A percentile compares a stretch with the other conserved stretches of the same genome.
Conservation (phyloP, 2,888 invertebrate species). For the Suillia variegata region DNA sequence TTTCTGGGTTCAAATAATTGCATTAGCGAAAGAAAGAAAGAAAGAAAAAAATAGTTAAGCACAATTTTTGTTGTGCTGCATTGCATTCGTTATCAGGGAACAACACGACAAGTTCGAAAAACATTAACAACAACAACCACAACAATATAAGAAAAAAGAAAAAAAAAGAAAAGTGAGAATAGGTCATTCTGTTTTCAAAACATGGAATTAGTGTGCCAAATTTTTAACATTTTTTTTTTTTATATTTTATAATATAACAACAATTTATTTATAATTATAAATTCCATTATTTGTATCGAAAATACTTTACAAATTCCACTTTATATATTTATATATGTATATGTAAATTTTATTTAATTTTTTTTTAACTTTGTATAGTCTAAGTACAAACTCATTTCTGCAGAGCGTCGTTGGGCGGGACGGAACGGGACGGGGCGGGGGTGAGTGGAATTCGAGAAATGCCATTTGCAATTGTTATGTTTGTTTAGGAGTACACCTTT, state of each 20-base stretch:
- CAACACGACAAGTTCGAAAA: not conserved
- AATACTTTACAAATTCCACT: constrained; percentile 12
- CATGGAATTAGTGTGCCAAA: constrained; percentile 59
- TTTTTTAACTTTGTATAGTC: too few relatives aligned
- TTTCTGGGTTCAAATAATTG: too few relatives aligned
- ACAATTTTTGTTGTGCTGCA: not conserved
- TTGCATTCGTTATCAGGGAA: not conserved
- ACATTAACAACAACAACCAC: too few relatives aligned
- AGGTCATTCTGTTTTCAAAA: constrained; percentile 46
- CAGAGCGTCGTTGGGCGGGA: constrained; percentile 5
- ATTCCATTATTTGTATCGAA: constrained; percentile 23
- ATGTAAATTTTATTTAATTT: not conserved
- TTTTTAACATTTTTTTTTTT: constrained; percentile 39
- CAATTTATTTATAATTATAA: constrained; percentile 22
- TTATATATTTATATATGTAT: not conserved
- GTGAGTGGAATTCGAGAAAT: constrained; percentile 37
- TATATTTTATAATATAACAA: not conserved
- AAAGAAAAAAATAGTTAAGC: too few relatives aligned
- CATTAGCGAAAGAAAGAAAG: too few relatives aligned
- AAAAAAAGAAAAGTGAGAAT: too few relatives aligned
- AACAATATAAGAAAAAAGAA: too few relatives aligned
- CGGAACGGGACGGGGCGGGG: too few relatives aligned
- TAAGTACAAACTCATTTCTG: not conserved
- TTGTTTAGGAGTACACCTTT: constrained; percentile 24
- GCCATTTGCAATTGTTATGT: constrained; percentile 51